A percentile compares a stretch with the other conserved stretches of the same genome.
Evolutionary conservation across 2,888 invertebrate genomes (phyloP).

Genomic region (Globia sparganii): DNA sequence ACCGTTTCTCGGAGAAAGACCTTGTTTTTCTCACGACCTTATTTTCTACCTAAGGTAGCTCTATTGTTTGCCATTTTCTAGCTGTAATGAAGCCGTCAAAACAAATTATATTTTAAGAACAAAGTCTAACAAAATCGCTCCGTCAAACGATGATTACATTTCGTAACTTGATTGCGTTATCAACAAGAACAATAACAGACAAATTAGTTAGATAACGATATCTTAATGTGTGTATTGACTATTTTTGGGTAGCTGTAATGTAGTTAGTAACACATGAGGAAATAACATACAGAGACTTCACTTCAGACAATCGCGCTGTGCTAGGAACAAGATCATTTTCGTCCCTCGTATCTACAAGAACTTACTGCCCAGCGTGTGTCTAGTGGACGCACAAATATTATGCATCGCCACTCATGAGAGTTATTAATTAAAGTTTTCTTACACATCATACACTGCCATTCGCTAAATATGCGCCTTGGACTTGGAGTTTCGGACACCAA

Average conservation of each 20-base stretch:
- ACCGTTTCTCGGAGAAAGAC: not conserved
- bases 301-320: too few relatives aligned
- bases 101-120: constrained; percentile 1
- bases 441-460: too few relatives aligned
- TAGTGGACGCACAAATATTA: too few relatives aligned
- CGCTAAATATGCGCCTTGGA: too few relatives aligned
- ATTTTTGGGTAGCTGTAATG: constrained; percentile 25
- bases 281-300: constrained; percentile 8
- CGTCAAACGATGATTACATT: constrained; percentile 30
- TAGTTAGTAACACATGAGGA: not conserved
- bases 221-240: constrained; percentile 53
- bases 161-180: constrained; percentile 36
- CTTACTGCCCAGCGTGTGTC: too few relatives aligned
- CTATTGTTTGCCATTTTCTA: constrained; percentile 12
- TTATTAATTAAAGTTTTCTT: too few relatives aligned
- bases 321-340: too few relatives aligned
- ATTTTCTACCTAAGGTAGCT: not conserved
- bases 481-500: too few relatives aligned
- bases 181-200: constrained; percentile 54
- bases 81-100: constrained; percentile 15
- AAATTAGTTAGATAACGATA: constrained; percentile 57
- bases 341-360: too few relatives aligned
- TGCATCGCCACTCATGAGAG: too few relatives aligned
- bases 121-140: not conserved
- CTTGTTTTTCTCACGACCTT: constrained; percentile 11